Evolutionary conservation across 1,140 invertebrate genomes (phyloP).

Genomic region (Lepidurus apus): DNA sequence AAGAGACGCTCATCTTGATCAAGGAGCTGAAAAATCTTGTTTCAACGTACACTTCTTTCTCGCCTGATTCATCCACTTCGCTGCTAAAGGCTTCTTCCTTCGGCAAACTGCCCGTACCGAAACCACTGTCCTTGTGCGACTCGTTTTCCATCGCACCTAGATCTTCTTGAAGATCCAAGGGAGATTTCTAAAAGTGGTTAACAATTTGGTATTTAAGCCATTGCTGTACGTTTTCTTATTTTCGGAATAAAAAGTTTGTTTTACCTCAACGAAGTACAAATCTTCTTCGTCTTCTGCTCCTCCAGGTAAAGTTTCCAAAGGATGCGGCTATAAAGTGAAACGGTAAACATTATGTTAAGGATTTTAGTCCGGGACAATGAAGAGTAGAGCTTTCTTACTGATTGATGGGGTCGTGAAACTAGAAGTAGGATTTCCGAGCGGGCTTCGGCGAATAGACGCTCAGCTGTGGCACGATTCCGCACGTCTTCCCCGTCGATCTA

Average conservation of each 20-base stretch:
- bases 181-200: background rate
- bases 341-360: slow-evolving; percentile 35
- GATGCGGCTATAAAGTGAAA: slow-evolving; percentile 38
- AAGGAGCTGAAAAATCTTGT: background rate
- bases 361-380: too few relatives aligned
- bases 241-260: background rate
- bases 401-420: slow-evolving; percentile 45
- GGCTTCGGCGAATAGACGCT: slow-evolving; percentile 47
- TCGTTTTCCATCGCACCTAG: slow-evolving; percentile 28
- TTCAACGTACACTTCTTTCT: slow-evolving; percentile 24
- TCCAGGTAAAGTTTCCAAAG: slow-evolving; percentile 38
- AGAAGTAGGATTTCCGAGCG: slow-evolving; percentile 47
- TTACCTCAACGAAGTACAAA: slow-evolving; percentile 4
- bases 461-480: slow-evolving; percentile 48
- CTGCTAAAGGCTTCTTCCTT: slow-evolving; percentile 13
- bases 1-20: too few relatives aligned
- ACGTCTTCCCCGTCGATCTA: slow-evolving; percentile 53
- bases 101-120: slow-evolving; percentile 36
- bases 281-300: slow-evolving; percentile 24
- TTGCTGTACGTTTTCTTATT: background rate
- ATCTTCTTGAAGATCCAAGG: slow-evolving; percentile 24
- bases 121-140: slow-evolving; percentile 33
- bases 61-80: slow-evolving; percentile 16
- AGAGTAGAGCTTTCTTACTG: slow-evolving; percentile 38
- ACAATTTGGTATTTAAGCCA: too few relatives aligned